Conservation (phyloP, 2,797 vertebrate genomes). For the Mergus octosetaceus region DNA sequence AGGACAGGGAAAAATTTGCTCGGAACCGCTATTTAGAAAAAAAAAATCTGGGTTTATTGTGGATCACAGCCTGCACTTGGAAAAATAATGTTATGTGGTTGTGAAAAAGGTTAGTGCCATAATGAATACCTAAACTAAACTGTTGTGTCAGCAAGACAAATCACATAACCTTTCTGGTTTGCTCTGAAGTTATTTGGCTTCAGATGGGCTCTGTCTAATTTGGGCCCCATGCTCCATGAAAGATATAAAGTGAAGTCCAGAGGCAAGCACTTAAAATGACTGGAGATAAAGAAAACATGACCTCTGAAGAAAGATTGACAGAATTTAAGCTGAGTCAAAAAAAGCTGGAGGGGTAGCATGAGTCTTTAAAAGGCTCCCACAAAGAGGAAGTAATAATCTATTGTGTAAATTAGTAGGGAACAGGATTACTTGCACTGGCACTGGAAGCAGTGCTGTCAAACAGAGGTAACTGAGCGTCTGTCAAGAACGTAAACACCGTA, state of each 20-base stretch:
- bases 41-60: not conserved
- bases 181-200: slow-evolving; percentile 15
- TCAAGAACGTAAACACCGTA: not conserved
- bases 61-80: not conserved
- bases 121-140: not conserved
- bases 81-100: not conserved
- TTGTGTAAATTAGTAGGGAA: not conserved
- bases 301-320: not conserved
- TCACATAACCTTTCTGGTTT: not conserved
- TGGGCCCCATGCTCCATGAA: not conserved
- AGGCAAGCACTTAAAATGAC: not conserved
- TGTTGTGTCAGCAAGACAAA: not conserved
- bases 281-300: not conserved
- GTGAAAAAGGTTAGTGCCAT: not conserved
- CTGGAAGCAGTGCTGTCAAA: not conserved
- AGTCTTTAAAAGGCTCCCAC: slow-evolving; percentile 2
- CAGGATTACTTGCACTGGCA: not conserved
- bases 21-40: not conserved
- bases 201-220: not conserved
- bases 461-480: not conserved
- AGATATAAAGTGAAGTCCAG: not conserved
- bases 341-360: not conserved
- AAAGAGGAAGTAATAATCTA: not conserved
- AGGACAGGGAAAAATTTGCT: not conserved
- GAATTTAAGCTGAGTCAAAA: not conserved